Percentiles rank a stretch among this genome's conserved stretches.
Conservation (phyloP, 2,113 vertebrate species). For the Acrocephalus kingi region DNA sequence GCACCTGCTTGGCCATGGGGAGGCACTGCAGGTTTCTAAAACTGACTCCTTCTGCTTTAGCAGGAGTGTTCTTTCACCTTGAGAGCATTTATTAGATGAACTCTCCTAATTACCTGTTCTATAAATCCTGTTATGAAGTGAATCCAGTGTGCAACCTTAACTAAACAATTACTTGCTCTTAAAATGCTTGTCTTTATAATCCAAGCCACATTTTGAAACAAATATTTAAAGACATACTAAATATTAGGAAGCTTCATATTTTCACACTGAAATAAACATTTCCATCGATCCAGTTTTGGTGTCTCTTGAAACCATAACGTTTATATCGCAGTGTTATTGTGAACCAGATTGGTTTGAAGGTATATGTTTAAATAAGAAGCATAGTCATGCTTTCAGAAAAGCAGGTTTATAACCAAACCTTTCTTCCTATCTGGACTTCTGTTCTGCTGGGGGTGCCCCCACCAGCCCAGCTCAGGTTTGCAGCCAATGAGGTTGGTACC, state of each 20-base stretch:
- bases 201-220: background rate
- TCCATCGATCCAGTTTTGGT: background rate
- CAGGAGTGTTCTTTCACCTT: background rate
- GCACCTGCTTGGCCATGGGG: background rate
- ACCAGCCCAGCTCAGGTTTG: background rate
- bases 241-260: background rate
- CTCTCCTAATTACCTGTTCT: background rate
- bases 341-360: background rate
- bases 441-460: background rate
- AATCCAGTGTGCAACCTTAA: background rate
- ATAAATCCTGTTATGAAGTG: background rate
- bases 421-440: background rate
- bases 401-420: background rate
- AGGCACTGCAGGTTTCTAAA: background rate
- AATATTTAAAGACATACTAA: background rate
- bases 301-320: background rate
- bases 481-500: rapidly evolving
- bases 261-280: background rate
- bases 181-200: background rate
- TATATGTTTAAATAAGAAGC: background rate
- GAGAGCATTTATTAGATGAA: background rate
- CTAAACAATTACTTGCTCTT: background rate
- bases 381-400: background rate
- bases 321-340: background rate
- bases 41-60: background rate